These are phyloP conservation scores for Silurus glanis DNA, from an alignment of 2,113 vertebrate species.

Conservation along the genomic window DNA sequence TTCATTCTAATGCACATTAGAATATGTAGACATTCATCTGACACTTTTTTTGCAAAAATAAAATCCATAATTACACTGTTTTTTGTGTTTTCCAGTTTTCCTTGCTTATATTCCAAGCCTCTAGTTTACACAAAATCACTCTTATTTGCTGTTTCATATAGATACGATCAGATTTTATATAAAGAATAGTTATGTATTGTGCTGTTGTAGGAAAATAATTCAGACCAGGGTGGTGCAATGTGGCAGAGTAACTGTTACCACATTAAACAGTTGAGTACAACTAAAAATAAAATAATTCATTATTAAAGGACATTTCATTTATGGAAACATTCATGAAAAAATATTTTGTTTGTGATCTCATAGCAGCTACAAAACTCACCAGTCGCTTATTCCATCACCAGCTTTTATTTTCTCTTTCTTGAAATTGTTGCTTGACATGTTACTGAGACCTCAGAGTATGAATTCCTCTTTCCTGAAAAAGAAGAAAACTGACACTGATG, in stretches of 20 bases:
- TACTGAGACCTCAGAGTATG: neutral
- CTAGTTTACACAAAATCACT: neutral
- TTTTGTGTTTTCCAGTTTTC: constrained; percentile 28
- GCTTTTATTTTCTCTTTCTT: neutral
- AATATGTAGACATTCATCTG: constrained; percentile 34
- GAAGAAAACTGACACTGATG: neutral
- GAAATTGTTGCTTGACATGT: neutral
- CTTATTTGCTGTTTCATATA: neutral
- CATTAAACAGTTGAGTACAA: too few species aligned
- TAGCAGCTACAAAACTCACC: neutral
- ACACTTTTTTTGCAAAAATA: neutral
- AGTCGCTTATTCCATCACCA: neutral
- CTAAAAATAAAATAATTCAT: neutral
- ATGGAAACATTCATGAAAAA: neutral
- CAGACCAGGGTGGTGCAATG: neutral
- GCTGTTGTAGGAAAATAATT: neutral
- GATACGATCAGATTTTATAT: neutral
- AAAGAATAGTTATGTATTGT: neutral
- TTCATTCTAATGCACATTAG: constrained; percentile 49
- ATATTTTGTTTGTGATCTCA: neutral
- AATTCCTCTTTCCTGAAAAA: neutral
- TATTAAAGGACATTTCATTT: neutral
- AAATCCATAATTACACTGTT: neutral
- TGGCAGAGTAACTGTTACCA: neutral
- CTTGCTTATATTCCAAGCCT: neutral